Conservation (phyloP, 2,888 invertebrate species). For the Cyclophora punctaria region DNA sequence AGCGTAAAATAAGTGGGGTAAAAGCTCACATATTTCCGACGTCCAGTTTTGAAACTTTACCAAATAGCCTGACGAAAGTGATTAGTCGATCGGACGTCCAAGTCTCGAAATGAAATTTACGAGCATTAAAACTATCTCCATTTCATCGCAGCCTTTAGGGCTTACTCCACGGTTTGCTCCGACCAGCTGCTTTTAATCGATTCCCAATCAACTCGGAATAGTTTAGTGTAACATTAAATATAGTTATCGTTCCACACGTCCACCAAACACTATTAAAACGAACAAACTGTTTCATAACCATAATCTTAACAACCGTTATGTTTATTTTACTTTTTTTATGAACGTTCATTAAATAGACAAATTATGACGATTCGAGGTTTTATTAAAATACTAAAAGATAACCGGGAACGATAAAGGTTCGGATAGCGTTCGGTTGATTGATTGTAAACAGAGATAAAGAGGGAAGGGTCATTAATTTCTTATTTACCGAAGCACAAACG, state of each 20-base stretch:
- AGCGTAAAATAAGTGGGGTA: conserved; percentile 11
- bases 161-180: conserved; percentile 41
- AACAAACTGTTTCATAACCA: conserved; percentile 51
- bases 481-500: conserved; percentile 52
- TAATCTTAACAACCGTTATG: conserved; percentile 33
- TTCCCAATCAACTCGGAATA: conserved; percentile 66
- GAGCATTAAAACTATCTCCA: conserved; percentile 71
- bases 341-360: conserved; percentile 16
- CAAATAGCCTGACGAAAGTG: conserved; percentile 51
- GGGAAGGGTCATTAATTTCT: conserved; percentile 56
- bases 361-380: conserved; percentile 13
- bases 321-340: conserved; percentile 37
- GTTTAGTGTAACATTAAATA: conserved; percentile 61
- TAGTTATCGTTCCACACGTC: conserved; percentile 46
- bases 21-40: conserved; percentile 15
- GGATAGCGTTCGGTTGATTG: conserved; percentile 48
- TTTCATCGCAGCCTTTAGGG: conserved; percentile 56
- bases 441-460: conserved; percentile 53
- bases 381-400: conserved; percentile 20
- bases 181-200: conserved; percentile 66
- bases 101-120: conserved; percentile 64
- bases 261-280: conserved; percentile 45
- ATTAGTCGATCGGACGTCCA: conserved; percentile 57
- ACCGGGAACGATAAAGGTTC: conserved; percentile 33
- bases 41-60: conserved; percentile 49